Evolutionary conservation across 2,888 invertebrate species (phyloP), one percentile per base, ranked within the genome.

Genomic region (Lysandra coridon): DNA sequence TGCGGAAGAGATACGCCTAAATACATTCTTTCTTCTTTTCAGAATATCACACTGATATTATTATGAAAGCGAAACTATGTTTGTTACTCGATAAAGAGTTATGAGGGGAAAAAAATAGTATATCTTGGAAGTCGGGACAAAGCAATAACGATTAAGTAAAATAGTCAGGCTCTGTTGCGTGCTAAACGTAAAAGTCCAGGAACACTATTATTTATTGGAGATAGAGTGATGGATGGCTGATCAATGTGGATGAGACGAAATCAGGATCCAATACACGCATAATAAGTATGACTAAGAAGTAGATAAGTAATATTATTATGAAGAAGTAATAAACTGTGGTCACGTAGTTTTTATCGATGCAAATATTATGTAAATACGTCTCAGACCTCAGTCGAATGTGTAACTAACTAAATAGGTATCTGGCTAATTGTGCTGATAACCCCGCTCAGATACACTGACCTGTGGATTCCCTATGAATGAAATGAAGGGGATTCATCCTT

Each of bases 391-490:
- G 64, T 30, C 30, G 64, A 30, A 64, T 64, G 64, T 64, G 30
- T 30, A 23, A 7, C 30, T 23, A 30, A 10, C 10, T 62, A 30
- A 30, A 12, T 23, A 64, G 23, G 30, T 30, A 30, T 64, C 64
- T 23, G 64, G 64, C 12, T 64, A 64, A 64, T 64, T 64, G 30
- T 64, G 30, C 30, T 12, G 64, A 30, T 30, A 64, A 64, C 30
- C 64, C 30, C 64, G 30, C 23, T 1, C 10, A 64, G 64, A 64
- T 30, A 23, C 30, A 64, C 4, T 64, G 64, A 64, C 64, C 64
- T 64, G 64, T 30, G 64, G 64, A 64, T 30, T 64, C 64, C 64
- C 64, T 64, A 64, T 64, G 12, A 64, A 64, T 64, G 23, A 64
- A 64, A 3, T 7, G 6, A 23, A 14, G 17, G 57, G 57, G 57